phyloP scores from a whole-genome alignment of 2,888 invertebrate genomes.

The Emmelina monodactyla region DNA sequence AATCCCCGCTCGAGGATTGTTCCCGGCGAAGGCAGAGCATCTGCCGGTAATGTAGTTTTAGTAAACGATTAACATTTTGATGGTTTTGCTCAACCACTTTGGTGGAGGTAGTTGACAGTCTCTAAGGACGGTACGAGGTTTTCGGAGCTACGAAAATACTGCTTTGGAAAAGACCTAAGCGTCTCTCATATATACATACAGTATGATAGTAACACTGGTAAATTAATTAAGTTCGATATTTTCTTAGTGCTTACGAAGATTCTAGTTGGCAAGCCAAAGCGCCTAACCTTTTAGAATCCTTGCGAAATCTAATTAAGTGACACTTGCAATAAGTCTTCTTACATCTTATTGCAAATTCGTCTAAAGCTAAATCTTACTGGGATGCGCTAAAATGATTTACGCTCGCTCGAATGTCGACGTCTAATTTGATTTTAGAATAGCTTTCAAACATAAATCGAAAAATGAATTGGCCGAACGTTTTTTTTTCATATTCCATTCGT shows the following conservation, averaged over 20 bases:
- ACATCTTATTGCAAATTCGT: not conserved
- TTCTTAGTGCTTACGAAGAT: too few relatives aligned
- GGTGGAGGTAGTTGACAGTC: too few relatives aligned
- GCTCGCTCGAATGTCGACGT: not conserved
- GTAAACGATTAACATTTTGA: conserved; percentile 51
- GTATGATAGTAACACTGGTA: too few relatives aligned
- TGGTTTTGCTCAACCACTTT: too few relatives aligned
- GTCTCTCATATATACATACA: too few relatives aligned
- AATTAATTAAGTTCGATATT: too few relatives aligned
- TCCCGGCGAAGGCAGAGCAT: conserved; percentile 59
- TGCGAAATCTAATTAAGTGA: not conserved
- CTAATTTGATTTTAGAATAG: not conserved
- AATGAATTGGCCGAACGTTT: too few relatives aligned
- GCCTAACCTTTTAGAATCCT: not conserved
- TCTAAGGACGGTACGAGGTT: too few relatives aligned
- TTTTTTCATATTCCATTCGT: too few relatives aligned
- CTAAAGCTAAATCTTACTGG: not conserved
- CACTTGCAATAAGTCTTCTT: not conserved
- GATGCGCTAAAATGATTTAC: not conserved
- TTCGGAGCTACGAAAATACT: too few relatives aligned
- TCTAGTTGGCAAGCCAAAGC: not conserved
- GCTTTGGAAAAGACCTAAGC: too few relatives aligned
- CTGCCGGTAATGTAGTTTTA: conserved; percentile 52
- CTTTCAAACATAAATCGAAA: too few relatives aligned
- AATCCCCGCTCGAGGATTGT: conserved; percentile 51